These are phyloP conservation scores for Cephus cinctus DNA, from an alignment of 1,140 invertebrate species.

Conservation along the genomic window DNA sequence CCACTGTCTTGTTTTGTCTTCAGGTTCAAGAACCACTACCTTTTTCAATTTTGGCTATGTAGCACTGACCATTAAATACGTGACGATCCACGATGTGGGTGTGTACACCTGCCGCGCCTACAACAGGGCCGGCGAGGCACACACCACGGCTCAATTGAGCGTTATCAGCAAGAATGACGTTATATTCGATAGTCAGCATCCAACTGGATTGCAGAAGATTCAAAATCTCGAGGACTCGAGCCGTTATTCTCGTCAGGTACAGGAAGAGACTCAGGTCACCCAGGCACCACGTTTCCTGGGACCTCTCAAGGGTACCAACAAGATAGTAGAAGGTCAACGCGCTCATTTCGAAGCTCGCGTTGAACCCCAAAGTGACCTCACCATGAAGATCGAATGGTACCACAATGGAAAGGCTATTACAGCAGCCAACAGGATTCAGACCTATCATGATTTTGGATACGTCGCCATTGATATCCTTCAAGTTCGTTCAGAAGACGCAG, in stretches of 20 bases:
- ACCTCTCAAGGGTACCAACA: constrained; percentile 85
- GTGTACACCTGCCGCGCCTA: constrained; percentile 87
- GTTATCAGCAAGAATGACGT: constrained; percentile 85
- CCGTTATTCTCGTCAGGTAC: constrained; percentile 62
- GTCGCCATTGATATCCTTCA: constrained; percentile 91
- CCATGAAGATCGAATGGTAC: constrained; percentile 88
- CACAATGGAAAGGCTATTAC: constrained; percentile 84
- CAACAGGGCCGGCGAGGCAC: constrained; percentile 85
- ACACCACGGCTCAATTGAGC: constrained; percentile 83
- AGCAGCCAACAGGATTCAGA: constrained; percentile 84
- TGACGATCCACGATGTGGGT: constrained; percentile 87
- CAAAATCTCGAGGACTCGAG: constrained; percentile 84
- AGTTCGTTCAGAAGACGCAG: constrained; percentile 82
- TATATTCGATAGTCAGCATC: constrained; percentile 83
- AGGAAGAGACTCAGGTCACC: constrained; percentile 74
- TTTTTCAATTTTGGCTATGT: constrained; percentile 98
- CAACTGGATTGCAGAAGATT: constrained; percentile 84
- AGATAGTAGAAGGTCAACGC: constrained; percentile 92
- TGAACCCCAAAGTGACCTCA: constrained; percentile 88
- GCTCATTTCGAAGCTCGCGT: constrained; percentile 95
- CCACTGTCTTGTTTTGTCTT: constrained; percentile 24
- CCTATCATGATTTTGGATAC: constrained; percentile 93
- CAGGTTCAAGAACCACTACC: constrained; percentile 84
- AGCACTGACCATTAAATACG: constrained; percentile 92
- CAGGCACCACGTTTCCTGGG: constrained; percentile 83